Conservation (phyloP, 2,888 invertebrate genomes). For the Phoenoteleia sp. region DNA sequence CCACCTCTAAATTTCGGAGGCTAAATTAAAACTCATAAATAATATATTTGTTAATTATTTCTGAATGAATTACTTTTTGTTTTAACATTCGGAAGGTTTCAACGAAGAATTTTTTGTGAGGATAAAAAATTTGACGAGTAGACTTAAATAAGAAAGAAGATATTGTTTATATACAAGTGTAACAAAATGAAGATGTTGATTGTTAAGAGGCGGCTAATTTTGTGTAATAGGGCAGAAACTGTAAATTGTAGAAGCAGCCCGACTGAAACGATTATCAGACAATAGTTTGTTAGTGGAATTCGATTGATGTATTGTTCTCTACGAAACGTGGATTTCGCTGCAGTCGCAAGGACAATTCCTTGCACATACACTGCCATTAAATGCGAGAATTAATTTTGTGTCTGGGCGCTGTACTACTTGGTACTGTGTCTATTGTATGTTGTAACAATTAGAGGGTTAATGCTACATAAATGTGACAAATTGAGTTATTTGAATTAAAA, state of each 20-base stretch:
- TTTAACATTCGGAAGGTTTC: no score
- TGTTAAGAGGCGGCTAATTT: slow-evolving; percentile 53
- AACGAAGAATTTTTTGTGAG: no score
- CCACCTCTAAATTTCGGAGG: no score
- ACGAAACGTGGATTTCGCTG: slow-evolving; percentile 85
- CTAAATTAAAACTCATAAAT: no score
- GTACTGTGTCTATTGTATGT: slow-evolving; percentile 9
- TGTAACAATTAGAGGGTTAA: slow-evolving; percentile 3
- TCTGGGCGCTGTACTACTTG: slow-evolving; percentile 23
- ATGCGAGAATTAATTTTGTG: slow-evolving; percentile 52
- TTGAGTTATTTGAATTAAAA: no score
- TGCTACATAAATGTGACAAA: background rate
- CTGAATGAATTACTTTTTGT: no score
- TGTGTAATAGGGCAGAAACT: slow-evolving; percentile 46
- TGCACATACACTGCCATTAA: slow-evolving; percentile 50
- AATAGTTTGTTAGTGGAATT: slow-evolving; percentile 86
- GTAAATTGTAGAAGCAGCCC: slow-evolving; percentile 62
- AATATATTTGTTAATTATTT: no score
- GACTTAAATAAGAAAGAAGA: no score
- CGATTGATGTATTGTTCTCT: slow-evolving; percentile 85
- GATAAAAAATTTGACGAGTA: no score
- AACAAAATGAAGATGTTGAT: slow-evolving; percentile 48
- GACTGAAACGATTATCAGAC: slow-evolving; percentile 84
- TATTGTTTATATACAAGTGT: slow-evolving; percentile 53
- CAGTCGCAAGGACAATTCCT: slow-evolving; percentile 71